Base-by-base conservation (phyloP, 1,140 invertebrate genomes). In the Bathynomus jamesi region DNA sequence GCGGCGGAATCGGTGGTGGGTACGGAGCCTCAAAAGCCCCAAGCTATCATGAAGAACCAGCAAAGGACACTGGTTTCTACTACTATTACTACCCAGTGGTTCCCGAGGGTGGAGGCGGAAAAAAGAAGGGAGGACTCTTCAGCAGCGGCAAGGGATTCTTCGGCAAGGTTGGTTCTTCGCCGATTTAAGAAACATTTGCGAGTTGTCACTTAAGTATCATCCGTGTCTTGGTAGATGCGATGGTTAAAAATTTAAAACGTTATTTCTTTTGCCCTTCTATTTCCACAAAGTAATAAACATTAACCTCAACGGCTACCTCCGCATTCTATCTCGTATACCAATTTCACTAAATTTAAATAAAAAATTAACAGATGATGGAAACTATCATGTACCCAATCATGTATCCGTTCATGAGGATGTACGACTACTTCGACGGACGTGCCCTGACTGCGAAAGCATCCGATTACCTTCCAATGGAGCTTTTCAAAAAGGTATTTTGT, bases 31-130 rank as follows among this genome's bases (percentile, higher is more conserved):
- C 67, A 11, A 25, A 40, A 8, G 67, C 61, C 4, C 67, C 32
- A 13, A 17, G 24, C 21, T 69, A 69, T 28, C 27, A 28, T 11
- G 40, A 53, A 5, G 66, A 32, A 10, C 67, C 67, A n/a, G 53
- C 46, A 27, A 69, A 69, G 53, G 53, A 69, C 46, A 69, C 67
- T n/a, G 67, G 67, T 4, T 69, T 61, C 30, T 69, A 69, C 25
- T 69, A 69, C 46, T 69, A 69, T 25, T 69, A 69, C 25, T 69
- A 69, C 67, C 67, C 67, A 28, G 67, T 69, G 1, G 53, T 61
- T 24, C 46, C 31, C 24, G 67, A 60, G 13, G 67, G 61, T 10
- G 46, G 17, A 25, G 53, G 25, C 21, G 30, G 30, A 28, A 69
- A 69, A 60, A 53, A 40, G 3, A 46, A 67, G 28, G 61, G 61